Conservation (phyloP, 2,113 vertebrate species). For the Calidris pygmaea region DNA sequence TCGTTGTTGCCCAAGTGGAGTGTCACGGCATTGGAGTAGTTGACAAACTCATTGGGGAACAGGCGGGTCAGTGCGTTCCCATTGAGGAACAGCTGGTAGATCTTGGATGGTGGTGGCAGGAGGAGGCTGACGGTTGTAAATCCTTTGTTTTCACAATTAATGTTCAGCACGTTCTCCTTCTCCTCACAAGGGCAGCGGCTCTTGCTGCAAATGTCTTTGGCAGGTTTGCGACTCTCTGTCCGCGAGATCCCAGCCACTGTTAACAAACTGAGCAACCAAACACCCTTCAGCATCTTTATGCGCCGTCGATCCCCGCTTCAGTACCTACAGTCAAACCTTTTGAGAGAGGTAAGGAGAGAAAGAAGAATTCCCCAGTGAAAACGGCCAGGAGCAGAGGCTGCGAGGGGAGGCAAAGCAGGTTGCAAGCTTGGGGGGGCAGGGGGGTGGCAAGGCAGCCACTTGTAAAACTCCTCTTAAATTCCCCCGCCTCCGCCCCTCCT, state of each 20-base stretch:
- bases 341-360: conserved; percentile 50
- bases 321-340: conserved; percentile 73
- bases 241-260: conserved; percentile 88
- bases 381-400: background rate
- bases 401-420: background rate
- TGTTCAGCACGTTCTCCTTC: conserved; percentile 92
- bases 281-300: conserved; percentile 95
- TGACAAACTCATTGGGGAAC: conserved; percentile 91
- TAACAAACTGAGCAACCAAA: conserved; percentile 92
- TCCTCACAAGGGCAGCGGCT: conserved; percentile 94
- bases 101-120: conserved; percentile 89
- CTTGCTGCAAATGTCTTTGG: conserved; percentile 98
- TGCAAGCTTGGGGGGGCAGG: background rate
- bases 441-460: background rate
- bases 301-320: conserved; percentile 68
- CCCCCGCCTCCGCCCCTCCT: background rate
- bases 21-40: conserved; percentile 93
- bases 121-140: conserved; percentile 90
- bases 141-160: conserved; percentile 98
- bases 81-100: conserved; percentile 95
- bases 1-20: conserved; percentile 97
- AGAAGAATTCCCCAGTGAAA: conserved; percentile 69
- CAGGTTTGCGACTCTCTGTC: conserved; percentile 93
- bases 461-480: background rate
- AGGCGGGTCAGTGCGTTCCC: conserved; percentile 92